phyloP scores from a whole-genome alignment of 2,113 vertebrate species.

The Siphamia tubifer region DNA sequence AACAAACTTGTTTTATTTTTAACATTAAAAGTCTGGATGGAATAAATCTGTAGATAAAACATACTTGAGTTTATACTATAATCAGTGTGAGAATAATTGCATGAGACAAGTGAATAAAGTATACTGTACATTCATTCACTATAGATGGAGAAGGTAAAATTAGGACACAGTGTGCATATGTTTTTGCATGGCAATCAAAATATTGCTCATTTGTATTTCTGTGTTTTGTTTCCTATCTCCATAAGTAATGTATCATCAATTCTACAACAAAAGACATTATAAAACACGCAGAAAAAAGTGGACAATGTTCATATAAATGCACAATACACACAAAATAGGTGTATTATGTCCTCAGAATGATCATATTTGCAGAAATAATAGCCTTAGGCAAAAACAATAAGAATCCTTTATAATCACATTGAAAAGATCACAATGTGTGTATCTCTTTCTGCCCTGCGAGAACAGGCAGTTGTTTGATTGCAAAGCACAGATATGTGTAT shows the following conservation, averaged over 20 bases:
- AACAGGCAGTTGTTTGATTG: constrained; percentile 57
- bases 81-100: no score
- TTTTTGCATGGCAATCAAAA: not conserved
- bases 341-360: not conserved
- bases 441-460: constrained; percentile 32
- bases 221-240: no score
- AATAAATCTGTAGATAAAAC: not conserved
- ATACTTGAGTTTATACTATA: not conserved
- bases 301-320: not conserved
- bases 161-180: not conserved
- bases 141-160: not conserved
- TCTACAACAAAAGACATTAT: not conserved
- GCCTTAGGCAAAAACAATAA: not conserved
- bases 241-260: not conserved
- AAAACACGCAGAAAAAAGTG: not conserved
- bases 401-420: not conserved
- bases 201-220: no score
- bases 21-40: not conserved
- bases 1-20: not conserved
- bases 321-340: not conserved
- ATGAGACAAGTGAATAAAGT: no score
- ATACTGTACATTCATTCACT: no score
- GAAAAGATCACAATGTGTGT: constrained; percentile 6
- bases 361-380: not conserved
- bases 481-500: constrained; percentile 64